Conservation (phyloP, 2,888 invertebrate genomes). For the Hedychridium roseum region DNA sequence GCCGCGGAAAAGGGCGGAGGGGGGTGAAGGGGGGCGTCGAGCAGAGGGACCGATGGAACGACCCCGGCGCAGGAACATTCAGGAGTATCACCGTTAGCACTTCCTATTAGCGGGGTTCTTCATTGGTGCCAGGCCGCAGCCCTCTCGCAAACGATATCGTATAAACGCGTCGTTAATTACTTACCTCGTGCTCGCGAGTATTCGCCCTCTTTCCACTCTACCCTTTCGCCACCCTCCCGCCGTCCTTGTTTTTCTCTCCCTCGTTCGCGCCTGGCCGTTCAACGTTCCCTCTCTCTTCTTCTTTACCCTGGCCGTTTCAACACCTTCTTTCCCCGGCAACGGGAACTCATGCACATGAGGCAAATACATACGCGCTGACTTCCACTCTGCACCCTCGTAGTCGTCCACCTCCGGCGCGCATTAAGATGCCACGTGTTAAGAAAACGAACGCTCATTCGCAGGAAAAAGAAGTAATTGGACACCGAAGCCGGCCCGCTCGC, state of each 20-base stretch:
- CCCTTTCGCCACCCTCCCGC: conserved; percentile 7
- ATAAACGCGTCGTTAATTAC: conserved; percentile 59
- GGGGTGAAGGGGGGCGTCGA: conserved; percentile 14
- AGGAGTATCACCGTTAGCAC: conserved; percentile 57
- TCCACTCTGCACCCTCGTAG: no score
- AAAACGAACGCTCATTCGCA: conserved; percentile 53
- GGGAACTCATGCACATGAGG: no score
- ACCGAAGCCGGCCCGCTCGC: conserved; percentile 31
- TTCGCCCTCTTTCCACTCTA: conserved; percentile 30
- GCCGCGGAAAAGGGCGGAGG: conserved; percentile 12
- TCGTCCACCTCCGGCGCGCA: no score
- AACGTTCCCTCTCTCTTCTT: conserved; percentile 29
- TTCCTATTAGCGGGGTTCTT: conserved; percentile 59
- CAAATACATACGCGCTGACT: no score
- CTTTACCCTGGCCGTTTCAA: conserved; percentile 25
- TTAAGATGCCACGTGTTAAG: conserved; percentile 49
- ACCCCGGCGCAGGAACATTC: conserved; percentile 40
- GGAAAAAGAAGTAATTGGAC: conserved; percentile 46
- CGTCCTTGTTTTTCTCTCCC: conserved; percentile 24
- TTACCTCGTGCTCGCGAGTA: conserved; percentile 45
- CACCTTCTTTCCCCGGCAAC: conserved; percentile 34
- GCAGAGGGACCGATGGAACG: conserved; percentile 26
- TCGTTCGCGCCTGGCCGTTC: conserved; percentile 11
- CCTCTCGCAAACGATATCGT: conserved; percentile 54
- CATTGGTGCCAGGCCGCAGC: conserved; percentile 48